Base-by-base conservation (phyloP, 2,113 vertebrate species). In the Sinocyclocheilus anophthalmus region DNA sequence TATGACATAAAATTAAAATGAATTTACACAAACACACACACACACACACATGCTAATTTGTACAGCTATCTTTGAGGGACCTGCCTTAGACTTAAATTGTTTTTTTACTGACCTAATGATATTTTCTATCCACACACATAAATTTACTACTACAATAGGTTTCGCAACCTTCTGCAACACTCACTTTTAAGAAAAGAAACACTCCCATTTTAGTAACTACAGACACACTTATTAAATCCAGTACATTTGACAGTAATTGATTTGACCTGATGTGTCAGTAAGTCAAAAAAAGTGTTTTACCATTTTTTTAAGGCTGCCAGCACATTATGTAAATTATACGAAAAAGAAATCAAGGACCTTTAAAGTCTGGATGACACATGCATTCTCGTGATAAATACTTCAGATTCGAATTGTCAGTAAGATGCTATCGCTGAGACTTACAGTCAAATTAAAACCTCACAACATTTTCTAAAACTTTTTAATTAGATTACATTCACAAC, bases 281-380 rank as follows among this genome's bases (percentile, higher is more conserved):
- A 48, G 72, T 48, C 22, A 30, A 16, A 53, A 53, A 53, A 30
- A 4, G 2, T 37, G 1, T 12, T 55, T n/a, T n/a, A n/a, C n/a
- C 12, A 50, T 50, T 14, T 48, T 48, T 76, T 55, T 57, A 22
- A 57, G 26, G 6, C 14, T 53, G 48, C 4, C 48, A 20, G 16
- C 11, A 59, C 42, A 76, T 26, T 48, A 76, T 48, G 53, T 75
- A 48, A n/a, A 75, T 9, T 24, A 78, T 33, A 26, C 1, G 16
- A 33, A 57, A 78, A 78, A 55, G 24, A 26, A 57, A 45, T 75
- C 11, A 75, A 75, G 70, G 22, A 24, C 70, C n/a, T 78, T 55
- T 77, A 22, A 20, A 13, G 45, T 78, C 70, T 78, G 50, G 4
- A 57, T 78, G 50, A 37, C 18, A 5, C 76, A 78, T 37, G 39